These are phyloP conservation scores for Paragorgia papillata DNA, from an alignment of 92 coral and sea anemone species.

Conservation along the genomic window DNA sequence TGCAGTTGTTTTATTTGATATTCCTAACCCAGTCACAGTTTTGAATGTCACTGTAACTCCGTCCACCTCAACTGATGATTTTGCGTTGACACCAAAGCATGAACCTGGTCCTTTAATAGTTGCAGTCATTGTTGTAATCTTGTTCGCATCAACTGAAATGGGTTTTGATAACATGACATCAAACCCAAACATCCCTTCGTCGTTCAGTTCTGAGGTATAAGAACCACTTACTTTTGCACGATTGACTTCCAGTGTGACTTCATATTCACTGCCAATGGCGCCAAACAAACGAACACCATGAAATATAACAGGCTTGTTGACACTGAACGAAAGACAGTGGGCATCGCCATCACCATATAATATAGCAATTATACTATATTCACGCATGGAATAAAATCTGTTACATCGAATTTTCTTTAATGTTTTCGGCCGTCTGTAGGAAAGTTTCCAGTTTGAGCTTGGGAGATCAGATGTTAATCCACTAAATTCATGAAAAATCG, in stretches of 20 bases:
- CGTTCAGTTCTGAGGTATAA: not conserved
- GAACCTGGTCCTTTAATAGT: conserved; percentile 73
- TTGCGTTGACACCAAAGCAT: conserved; percentile 65
- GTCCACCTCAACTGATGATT: conserved; percentile 43
- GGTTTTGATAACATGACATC: conserved; percentile 66
- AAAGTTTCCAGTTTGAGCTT: too few species aligned
- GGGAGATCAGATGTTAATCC: too few species aligned
- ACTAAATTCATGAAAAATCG: too few species aligned
- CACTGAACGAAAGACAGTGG: too few species aligned
- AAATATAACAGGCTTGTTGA: too few species aligned
- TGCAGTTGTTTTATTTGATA: not conserved
- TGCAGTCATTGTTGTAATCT: conserved; percentile 57
- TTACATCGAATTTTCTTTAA: too few species aligned
- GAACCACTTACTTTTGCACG: not conserved
- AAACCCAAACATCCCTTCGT: conserved; percentile 35
- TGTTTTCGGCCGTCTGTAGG: too few species aligned
- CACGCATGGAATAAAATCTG: too few species aligned
- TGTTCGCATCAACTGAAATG: conserved; percentile 45
- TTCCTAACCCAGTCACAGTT: not conserved
- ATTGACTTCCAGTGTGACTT: not conserved
- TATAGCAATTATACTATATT: too few species aligned
- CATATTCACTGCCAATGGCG: conserved; percentile 45
- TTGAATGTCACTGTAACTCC: conserved; percentile 54
- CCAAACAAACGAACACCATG: too few species aligned
- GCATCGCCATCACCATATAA: too few species aligned